Conservation (phyloP, 64 coral and sea anemone genomes). For the Montipora sp. region DNA sequence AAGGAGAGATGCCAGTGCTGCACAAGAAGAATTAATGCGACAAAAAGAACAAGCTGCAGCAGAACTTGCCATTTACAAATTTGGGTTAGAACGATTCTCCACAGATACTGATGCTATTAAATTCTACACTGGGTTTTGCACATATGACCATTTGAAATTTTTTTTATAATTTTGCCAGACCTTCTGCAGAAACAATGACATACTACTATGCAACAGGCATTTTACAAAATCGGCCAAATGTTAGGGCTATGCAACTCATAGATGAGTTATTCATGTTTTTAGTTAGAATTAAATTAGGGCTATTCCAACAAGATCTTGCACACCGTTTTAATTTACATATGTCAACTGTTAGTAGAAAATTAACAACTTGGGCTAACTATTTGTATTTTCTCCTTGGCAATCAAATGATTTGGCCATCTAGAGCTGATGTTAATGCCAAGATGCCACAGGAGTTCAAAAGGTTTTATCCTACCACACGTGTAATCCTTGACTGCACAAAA, state of each 20-base stretch:
- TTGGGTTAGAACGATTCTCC: too few relatives aligned
- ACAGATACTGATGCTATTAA: too few relatives aligned
- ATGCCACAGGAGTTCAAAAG: slow-evolving; percentile 55
- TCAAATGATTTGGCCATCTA: slow-evolving; percentile 65
- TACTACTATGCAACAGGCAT: slow-evolving; percentile 49
- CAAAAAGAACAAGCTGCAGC: too few relatives aligned
- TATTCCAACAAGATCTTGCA: slow-evolving; percentile 71
- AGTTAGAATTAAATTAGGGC: slow-evolving; percentile 51
- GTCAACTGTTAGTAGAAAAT: slow-evolving; percentile 66
- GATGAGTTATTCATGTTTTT: slow-evolving; percentile 68
- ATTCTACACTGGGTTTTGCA: too few relatives aligned
- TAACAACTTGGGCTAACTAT: too few relatives aligned
- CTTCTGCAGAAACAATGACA: slow-evolving; percentile 60
- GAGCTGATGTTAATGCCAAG: slow-evolving; percentile 11
- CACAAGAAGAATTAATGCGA: too few relatives aligned
- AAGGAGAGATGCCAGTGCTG: too few relatives aligned
- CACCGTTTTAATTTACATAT: slow-evolving; percentile 72
- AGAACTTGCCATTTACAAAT: too few relatives aligned
- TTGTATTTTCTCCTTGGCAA: slow-evolving; percentile 72
- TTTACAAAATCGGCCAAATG: slow-evolving; percentile 1
- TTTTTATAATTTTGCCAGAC: slow-evolving; percentile 60
- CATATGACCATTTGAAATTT: too few relatives aligned
- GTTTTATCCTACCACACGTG: slow-evolving; percentile 61
- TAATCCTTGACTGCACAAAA: slow-evolving; percentile 70
- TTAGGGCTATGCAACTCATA: slow-evolving; percentile 43